These are phyloP conservation scores for Lepidonotus clava DNA, from an alignment of 2,888 invertebrate genomes.

Conservation along the genomic window DNA sequence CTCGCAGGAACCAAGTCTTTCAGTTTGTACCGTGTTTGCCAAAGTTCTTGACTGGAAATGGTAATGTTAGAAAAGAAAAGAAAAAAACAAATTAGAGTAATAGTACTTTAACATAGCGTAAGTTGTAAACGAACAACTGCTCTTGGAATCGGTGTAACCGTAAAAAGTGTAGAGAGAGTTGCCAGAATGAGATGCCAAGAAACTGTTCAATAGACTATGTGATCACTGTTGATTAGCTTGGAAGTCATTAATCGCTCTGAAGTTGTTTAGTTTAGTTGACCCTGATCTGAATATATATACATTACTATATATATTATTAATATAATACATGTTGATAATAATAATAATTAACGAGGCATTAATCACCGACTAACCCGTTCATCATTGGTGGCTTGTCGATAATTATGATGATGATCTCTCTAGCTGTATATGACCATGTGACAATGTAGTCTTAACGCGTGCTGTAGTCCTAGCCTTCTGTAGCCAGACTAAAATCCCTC, in stretches of 20 bases:
- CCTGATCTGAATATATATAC: constrained; percentile 50
- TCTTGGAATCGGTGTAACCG: not conserved
- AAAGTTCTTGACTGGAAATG: constrained; percentile 15
- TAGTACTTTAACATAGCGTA: constrained; percentile 32
- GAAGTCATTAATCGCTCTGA: constrained; percentile 49
- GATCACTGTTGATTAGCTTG: constrained; percentile 49
- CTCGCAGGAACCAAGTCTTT: not conserved
- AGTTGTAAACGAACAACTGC: constrained; percentile 23
- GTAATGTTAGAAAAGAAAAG: not conserved
- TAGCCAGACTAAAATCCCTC: constrained; percentile 46
- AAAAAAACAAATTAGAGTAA: not conserved
- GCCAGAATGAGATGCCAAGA: not conserved
- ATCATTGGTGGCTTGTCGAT: constrained; percentile 47
- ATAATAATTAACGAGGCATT: constrained; percentile 41
- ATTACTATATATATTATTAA: constrained; percentile 42
- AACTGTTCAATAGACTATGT: constrained; percentile 51
- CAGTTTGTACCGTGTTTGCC: constrained; percentile 47
- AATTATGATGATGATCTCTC: constrained; percentile 29
- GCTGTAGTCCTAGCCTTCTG: constrained; percentile 52
- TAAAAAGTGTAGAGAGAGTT: not conserved
- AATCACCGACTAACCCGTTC: constrained; percentile 51
- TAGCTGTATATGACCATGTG: constrained; percentile 49
- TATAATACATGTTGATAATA: constrained; percentile 48
- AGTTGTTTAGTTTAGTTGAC: constrained; percentile 51
- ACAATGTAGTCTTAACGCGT: constrained; percentile 50